A percentile compares a stretch with the other conserved stretches of the same genome.
phyloP scores from a whole-genome alignment of 2,888 invertebrate genomes.

The Syrphus vitripennis region DNA sequence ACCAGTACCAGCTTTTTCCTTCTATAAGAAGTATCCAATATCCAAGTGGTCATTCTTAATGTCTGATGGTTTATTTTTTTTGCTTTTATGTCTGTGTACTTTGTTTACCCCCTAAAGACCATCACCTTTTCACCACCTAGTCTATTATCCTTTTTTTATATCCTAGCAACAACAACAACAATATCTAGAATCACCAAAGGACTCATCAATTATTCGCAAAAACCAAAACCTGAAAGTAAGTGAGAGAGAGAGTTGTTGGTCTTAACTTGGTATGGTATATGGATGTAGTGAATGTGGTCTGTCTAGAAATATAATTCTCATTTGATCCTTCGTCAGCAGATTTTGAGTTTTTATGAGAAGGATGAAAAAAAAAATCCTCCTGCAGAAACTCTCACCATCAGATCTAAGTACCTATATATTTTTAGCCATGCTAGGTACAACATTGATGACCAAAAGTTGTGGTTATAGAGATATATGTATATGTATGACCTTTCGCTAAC shows the following conservation, averaged over 20 bases:
- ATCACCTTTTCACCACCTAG: slow-evolving; percentile 58
- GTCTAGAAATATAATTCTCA: slow-evolving; percentile 55
- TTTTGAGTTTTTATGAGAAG: slow-evolving; percentile 20
- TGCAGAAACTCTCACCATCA: background rate
- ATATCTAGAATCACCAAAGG: slow-evolving; percentile 60
- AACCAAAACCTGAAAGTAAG: slow-evolving; percentile 30
- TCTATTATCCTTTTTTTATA: slow-evolving; percentile 59
- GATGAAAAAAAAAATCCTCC: background rate
- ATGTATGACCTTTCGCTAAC: background rate
- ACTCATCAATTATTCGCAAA: slow-evolving; percentile 69
- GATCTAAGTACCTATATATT: slow-evolving; percentile 1
- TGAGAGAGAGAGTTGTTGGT: no score
- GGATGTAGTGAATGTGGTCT: background rate
- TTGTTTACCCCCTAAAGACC: slow-evolving; percentile 32
- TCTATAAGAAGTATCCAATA: slow-evolving; percentile 16
- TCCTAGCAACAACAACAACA: slow-evolving; percentile 4
- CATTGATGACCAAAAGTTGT: slow-evolving; percentile 30
- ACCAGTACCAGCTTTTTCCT: background rate
- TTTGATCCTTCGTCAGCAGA: slow-evolving; percentile 68
- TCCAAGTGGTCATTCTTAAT: slow-evolving; percentile 40
- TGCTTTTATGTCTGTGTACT: slow-evolving; percentile 23
- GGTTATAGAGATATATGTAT: slow-evolving; percentile 31
- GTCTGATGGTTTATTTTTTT: slow-evolving; percentile 14
- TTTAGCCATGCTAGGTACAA: background rate
- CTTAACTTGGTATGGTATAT: no score